Percentiles rank a stretch among this genome's conserved stretches.
Evolutionary conservation across 2,113 vertebrate species (phyloP).

Genomic region (Tor tambroides): DNA sequence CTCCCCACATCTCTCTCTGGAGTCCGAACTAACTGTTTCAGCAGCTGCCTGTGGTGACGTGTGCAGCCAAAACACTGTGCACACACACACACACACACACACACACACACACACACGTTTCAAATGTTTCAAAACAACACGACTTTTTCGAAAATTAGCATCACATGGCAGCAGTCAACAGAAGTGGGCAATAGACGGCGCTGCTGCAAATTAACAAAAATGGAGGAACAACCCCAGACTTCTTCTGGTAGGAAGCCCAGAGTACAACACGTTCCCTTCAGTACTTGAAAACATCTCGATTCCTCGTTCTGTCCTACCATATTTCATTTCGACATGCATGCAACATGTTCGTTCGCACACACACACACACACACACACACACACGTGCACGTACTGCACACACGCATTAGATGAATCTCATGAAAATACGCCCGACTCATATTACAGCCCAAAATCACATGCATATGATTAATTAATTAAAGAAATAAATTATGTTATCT

Average conservation of each 20-base stretch:
- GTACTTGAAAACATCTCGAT: background rate
- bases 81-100: slow-evolving; percentile 10
- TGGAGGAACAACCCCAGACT: background rate
- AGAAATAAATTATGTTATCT: background rate
- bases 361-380: background rate
- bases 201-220: background rate
- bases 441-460: background rate
- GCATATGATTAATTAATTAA: background rate
- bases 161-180: background rate
- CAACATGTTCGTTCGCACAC: too few species aligned
- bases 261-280: slow-evolving; percentile 22
- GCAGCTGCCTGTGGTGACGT: slow-evolving; percentile 9
- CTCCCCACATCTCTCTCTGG: slow-evolving; percentile 18
- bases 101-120: background rate
- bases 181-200: background rate
- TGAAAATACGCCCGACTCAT: background rate
- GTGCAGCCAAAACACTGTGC: background rate
- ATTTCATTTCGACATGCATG: background rate
- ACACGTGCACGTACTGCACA: background rate
- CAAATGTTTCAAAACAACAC: background rate
- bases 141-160: background rate
- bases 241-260: slow-evolving; percentile 17
- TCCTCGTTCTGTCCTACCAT: slow-evolving; percentile 9
- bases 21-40: slow-evolving; percentile 19
- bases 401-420: background rate